phyloP scores from a whole-genome alignment of 2,797 vertebrate species.

The Parauchenoglanis punctatus region DNA sequence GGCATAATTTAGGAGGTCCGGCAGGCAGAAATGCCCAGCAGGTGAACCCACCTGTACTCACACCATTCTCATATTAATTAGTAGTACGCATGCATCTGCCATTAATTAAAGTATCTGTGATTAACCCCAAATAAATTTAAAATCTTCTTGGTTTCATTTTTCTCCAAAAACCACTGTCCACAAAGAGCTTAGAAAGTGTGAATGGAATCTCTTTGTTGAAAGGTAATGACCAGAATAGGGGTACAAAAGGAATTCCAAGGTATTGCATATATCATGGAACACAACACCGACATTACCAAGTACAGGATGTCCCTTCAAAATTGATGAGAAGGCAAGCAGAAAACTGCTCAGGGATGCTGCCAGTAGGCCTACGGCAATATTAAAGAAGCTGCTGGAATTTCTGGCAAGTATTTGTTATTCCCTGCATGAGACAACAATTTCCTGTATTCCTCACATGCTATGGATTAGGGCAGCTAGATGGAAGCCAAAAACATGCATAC shows the following conservation, averaged over 20 bases:
- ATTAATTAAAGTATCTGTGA: background rate
- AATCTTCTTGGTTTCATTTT: background rate
- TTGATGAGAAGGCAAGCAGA: background rate
- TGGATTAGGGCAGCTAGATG: background rate
- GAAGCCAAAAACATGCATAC: background rate
- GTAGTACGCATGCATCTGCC: background rate
- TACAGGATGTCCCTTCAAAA: background rate
- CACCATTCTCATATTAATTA: too few species aligned
- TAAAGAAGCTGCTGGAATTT: background rate
- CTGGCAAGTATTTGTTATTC: background rate
- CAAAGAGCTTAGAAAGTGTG: background rate
- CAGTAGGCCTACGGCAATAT: background rate
- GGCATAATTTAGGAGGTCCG: too few species aligned
- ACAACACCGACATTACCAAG: background rate
- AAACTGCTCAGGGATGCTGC: background rate
- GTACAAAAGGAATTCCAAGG: background rate
- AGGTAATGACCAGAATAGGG: background rate
- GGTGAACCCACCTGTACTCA: too few species aligned
- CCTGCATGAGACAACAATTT: background rate
- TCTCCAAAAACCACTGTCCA: background rate
- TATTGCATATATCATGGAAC: background rate
- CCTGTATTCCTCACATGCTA: background rate
- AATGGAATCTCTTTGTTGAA: background rate
- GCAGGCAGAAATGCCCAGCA: too few species aligned
- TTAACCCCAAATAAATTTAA: background rate